Conservation (phyloP, 2,888 invertebrate genomes). For the Leptarthrus brevirostris region DNA sequence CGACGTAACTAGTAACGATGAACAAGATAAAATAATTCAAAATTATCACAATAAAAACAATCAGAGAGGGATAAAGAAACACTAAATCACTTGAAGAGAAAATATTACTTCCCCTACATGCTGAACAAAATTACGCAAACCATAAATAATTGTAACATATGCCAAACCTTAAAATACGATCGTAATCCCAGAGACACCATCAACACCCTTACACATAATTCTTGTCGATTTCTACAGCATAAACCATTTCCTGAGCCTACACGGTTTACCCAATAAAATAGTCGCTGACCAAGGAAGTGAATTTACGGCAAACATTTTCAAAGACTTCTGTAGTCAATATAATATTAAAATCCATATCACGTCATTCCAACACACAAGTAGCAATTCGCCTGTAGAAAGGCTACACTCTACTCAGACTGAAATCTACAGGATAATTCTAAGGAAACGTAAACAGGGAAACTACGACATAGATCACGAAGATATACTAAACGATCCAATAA, state of each 20-base stretch:
- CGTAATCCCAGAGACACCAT: constrained; percentile 44
- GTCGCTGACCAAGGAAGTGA: constrained; percentile 38
- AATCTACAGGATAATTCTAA: not conserved
- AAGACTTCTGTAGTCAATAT: constrained; percentile 45
- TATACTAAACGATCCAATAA: constrained; percentile 21
- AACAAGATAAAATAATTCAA: constrained; percentile 54
- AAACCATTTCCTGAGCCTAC: constrained; percentile 27
- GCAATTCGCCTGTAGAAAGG: constrained; percentile 40
- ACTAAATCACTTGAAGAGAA: constrained; percentile 43
- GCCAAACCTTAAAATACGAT: too few species aligned
- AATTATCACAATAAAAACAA: constrained; percentile 54
- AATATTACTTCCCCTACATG: constrained; percentile 49
- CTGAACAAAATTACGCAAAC: constrained; percentile 45
- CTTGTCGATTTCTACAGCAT: constrained; percentile 36
- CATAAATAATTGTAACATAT: constrained; percentile 52
- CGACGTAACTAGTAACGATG: constrained; percentile 53
- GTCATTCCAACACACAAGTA: constrained; percentile 43
- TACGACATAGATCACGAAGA: constrained; percentile 5
- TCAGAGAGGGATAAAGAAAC: constrained; percentile 54
- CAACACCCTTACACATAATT: constrained; percentile 40
- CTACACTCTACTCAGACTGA: constrained; percentile 32
- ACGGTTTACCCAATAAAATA: constrained; percentile 38
- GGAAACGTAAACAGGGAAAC: not conserved
- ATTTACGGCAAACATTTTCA: constrained; percentile 38
- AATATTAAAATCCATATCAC: constrained; percentile 28